Evolutionary conservation across 2,113 vertebrate genomes (phyloP), one percentile per base, ranked within the genome.

Genomic region (Hucho hucho): DNA sequence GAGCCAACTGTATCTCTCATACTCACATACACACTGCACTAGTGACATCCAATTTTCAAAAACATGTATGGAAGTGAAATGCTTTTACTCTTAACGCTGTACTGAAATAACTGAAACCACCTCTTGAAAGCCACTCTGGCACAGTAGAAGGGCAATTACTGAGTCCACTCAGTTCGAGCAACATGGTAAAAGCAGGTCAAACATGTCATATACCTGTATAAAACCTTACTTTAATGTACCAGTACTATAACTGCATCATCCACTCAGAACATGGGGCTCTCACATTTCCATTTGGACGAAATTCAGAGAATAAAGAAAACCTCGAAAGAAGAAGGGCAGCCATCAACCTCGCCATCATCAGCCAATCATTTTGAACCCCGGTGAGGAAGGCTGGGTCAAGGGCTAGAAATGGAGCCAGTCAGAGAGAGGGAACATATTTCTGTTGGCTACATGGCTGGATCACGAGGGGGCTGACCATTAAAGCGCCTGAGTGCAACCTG

Each of bases 401-500:
- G 69, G 82, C 58, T 43, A 74, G 16, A 53, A 14, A 53, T 18
- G 16, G 12, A 53, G 49, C 47, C 12, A 53, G 4, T 3, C 16
- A 53, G 13, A 53, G 4, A 53, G 37, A 53, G 13, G 16, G 49
- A 18, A 53, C 49, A 53, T 53, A 53, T 53, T 53, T 18, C 1
- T 53, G 49, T 67, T 82, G 69, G 76, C 81, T 58, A 2, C 37
- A 6, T 53, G 72, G 77, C 76, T 32, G 77, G 70, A 82, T 88
- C 86, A 90, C 32, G 66, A 85, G 85, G 16, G 49, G 84, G 80
- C 80, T 9, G 69, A 75, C 81, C 78, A 75, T 77, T 86, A 87
- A 87, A 85, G 84, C 79, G 81, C 87, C 73, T 82, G 78, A 46
- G 81, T 85, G 82, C 85, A 87, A 89, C 89, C 87, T 90, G 87